A percentile compares a stretch with the other conserved stretches of the same genome.
These are phyloP conservation scores for Malurus splendens DNA, from an alignment of 2,797 vertebrate genomes.

Conservation along the genomic window DNA sequence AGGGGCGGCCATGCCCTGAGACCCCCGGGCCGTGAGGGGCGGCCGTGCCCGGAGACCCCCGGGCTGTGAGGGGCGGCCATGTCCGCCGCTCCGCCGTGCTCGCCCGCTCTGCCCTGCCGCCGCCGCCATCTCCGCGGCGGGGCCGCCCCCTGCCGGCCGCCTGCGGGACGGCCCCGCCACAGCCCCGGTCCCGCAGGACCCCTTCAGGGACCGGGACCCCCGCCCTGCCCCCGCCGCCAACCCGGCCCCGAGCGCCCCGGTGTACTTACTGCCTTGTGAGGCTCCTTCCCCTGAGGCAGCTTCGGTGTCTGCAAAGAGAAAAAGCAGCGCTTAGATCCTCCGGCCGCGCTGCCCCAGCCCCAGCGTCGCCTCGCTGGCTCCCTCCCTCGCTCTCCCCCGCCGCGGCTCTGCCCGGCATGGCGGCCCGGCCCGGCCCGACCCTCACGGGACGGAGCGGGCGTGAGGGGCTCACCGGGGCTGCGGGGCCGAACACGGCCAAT, in stretches of 20 bases:
- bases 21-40: background rate
- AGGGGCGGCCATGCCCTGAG: no score
- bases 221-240: background rate
- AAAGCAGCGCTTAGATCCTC: constrained; percentile 14
- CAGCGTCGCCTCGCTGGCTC: background rate
- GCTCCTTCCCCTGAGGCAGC: constrained; percentile 84
- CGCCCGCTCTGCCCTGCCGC: background rate
- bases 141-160: background rate
- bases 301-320: constrained; percentile 83
- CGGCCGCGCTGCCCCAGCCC: background rate
- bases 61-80: background rate
- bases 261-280: constrained; percentile 88
- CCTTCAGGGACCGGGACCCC: no score
- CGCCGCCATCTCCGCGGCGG: background rate
- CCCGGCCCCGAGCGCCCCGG: background rate
- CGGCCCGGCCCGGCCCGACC: no score
- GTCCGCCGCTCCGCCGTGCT: no score
- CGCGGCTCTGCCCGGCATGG: background rate
- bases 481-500: background rate
- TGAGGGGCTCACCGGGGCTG: background rate
- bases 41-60: no score
- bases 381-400: background rate
- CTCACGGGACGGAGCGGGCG: background rate
- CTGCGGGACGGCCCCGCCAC: background rate
- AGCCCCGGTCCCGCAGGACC: background rate